Percentiles rank a stretch among this genome's conserved stretches.
These are phyloP conservation scores for Trachelus iudaicus DNA, from an alignment of 2,888 invertebrate genomes.

Conservation along the genomic window DNA sequence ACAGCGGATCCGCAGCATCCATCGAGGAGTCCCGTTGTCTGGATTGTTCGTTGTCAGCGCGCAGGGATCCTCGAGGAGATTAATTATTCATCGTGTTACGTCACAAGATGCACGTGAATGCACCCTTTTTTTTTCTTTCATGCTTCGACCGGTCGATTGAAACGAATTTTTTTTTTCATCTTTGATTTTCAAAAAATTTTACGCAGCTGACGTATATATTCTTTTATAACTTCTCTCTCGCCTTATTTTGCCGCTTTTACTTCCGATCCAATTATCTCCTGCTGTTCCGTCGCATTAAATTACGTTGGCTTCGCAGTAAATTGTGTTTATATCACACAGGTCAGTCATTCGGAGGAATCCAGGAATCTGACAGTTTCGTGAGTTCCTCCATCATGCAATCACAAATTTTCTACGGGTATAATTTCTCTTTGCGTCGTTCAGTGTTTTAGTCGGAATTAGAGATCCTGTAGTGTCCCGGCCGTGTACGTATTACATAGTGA, in stretches of 20 bases:
- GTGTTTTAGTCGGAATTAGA: not conserved
- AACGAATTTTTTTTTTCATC: not conserved
- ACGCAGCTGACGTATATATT: not conserved
- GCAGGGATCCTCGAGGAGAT: not conserved
- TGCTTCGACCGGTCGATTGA: not conserved
- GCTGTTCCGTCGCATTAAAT: constrained; percentile 43
- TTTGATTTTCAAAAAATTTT: not conserved
- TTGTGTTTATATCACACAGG: not conserved
- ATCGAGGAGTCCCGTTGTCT: not conserved
- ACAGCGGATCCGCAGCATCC: not conserved
- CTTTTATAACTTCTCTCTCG: not conserved
- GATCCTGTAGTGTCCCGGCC: not conserved
- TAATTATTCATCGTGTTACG: not conserved
- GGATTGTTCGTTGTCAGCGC: not conserved
- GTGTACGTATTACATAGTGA: not conserved
- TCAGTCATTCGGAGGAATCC: not conserved
- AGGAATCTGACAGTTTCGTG: not conserved
- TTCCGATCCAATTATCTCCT: constrained; percentile 48
- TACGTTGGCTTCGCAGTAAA: constrained; percentile 40
- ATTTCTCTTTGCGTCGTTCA: not conserved
- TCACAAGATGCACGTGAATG: not conserved
- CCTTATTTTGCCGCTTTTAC: constrained; percentile 19
- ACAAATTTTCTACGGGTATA: not conserved
- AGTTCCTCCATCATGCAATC: not conserved
- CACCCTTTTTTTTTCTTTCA: not conserved